A percentile compares a stretch with the other conserved stretches of the same genome.
Conservation (phyloP, 2,113 vertebrate genomes). For the Alligator sinensis region DNA sequence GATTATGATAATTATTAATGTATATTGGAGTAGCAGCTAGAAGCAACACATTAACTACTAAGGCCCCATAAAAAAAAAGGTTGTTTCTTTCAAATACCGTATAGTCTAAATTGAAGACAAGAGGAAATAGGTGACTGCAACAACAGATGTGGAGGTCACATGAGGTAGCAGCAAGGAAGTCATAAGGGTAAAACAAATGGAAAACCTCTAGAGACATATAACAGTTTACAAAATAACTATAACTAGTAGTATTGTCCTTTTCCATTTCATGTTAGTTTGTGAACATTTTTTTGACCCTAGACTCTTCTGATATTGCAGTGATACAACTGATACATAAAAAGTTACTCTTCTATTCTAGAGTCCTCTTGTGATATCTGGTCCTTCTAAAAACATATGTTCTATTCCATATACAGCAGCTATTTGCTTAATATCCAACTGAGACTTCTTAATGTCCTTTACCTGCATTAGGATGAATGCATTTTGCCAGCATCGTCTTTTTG, state of each 20-base stretch:
- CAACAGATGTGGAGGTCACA: neutral
- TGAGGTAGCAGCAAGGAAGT: neutral
- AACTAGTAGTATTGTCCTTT: neutral
- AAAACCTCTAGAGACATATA: neutral
- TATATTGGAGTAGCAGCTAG: neutral
- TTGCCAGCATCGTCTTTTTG: accelerated
- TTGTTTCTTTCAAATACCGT: too few species aligned
- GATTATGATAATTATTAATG: neutral
- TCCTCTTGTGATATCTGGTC: accelerated
- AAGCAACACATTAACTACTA: neutral
- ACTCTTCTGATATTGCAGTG: neutral
- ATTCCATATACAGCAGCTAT: neutral
- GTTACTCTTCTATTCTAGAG: neutral
- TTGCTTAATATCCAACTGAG: neutral
- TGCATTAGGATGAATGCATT: neutral
- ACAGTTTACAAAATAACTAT: neutral
- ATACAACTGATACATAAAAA: neutral
- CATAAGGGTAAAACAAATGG: neutral
- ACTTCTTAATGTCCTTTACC: neutral
- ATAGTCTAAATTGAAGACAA: neutral
- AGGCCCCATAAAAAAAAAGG: neutral
- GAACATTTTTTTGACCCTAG: neutral
- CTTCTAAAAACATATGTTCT: accelerated
- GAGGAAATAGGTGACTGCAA: neutral
- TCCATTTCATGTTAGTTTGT: neutral